Base-by-base conservation (phyloP, 2,888 invertebrate genomes). In the Calephelis perditalis region DNA sequence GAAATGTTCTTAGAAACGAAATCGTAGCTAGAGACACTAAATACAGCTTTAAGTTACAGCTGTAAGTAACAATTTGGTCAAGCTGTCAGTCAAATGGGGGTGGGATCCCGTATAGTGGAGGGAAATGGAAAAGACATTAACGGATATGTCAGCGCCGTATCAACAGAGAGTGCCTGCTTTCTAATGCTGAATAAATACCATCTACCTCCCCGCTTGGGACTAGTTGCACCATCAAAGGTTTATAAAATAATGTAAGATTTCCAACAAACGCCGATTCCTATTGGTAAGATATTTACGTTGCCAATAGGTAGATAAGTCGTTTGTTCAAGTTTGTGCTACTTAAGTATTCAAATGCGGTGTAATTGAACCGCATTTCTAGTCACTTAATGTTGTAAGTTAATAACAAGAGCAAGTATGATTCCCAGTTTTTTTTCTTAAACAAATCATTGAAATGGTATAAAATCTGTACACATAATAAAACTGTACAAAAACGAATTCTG, bases 51-150 rank as follows among this genome's bases (percentile, higher is more conserved):
- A 63, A 62, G 52, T 44, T 60, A 65, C 60, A 56, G 35, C 35
- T 9, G 35, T 63, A 65, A 66, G 65, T 65, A 68, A 74, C 79
- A 79, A 76, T 78, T 83, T 76, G 86, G 84, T 83, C 83, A 84
- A 82, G 81, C 81, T 73, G 76, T 72, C 76, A 75, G 72, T 70
- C 68, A 68, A 66, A 70, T 68, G 60, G 72, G 75, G 75, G 75
- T 67, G 74, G 72, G 73, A 72, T 71, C 69, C 71, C 67, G 74
- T 73, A 75, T 76, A 79, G 81, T 79, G 76, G 73, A 74, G 79
- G 84, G 85, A 85, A 88, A 90, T 89, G 89, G 90, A 86, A 89
- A 87, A 89, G 86, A 88, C 90, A 91, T 91, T 91, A 91, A 83
- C 89, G 88, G 87, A 89, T 88, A 82, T 87, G 88, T 88, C 89